These are phyloP conservation scores for Patella vulgata DNA, from an alignment of 1,140 invertebrate genomes.

Conservation along the genomic window DNA sequence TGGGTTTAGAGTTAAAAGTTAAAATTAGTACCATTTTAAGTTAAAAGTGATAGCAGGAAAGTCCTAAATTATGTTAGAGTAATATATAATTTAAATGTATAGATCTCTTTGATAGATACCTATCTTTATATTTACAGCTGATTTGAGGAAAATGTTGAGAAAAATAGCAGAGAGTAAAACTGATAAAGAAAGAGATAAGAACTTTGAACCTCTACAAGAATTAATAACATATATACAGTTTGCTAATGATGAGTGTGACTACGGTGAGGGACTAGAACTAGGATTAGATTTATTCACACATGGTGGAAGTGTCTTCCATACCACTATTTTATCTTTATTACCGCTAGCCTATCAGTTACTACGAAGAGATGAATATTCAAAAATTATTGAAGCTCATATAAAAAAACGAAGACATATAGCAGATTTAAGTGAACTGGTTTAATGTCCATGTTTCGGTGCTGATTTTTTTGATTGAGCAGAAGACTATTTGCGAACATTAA, in stretches of 20 bases:
- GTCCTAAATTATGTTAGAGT: neutral
- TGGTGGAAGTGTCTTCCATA: slow-evolving; percentile 71
- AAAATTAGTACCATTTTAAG: no score
- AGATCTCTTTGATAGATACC: no score
- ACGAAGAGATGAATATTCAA: slow-evolving; percentile 76
- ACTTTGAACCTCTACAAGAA: slow-evolving; percentile 75
- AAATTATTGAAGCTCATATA: slow-evolving; percentile 79
- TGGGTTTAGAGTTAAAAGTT: no score
- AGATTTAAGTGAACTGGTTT: slow-evolving; percentile 42
- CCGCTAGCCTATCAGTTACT: slow-evolving; percentile 83
- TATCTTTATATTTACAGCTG: slow-evolving; percentile 69
- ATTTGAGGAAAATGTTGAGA: slow-evolving; percentile 79
- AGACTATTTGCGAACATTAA: no score
- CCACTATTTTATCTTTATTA: slow-evolving; percentile 74
- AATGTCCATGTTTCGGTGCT: no score
- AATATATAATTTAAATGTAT: no score
- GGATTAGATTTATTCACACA: slow-evolving; percentile 86
- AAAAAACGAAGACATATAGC: slow-evolving; percentile 67
- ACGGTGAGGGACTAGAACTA: slow-evolving; percentile 89
- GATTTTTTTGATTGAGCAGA: no score
- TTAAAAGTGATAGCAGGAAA: neutral
- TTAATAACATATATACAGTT: slow-evolving; percentile 75
- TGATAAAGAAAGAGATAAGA: slow-evolving; percentile 72
- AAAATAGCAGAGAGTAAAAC: slow-evolving; percentile 73
- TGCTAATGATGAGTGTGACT: slow-evolving; percentile 93